Conservation (phyloP, 2,113 vertebrate species). For the Holacanthus passer region DNA sequence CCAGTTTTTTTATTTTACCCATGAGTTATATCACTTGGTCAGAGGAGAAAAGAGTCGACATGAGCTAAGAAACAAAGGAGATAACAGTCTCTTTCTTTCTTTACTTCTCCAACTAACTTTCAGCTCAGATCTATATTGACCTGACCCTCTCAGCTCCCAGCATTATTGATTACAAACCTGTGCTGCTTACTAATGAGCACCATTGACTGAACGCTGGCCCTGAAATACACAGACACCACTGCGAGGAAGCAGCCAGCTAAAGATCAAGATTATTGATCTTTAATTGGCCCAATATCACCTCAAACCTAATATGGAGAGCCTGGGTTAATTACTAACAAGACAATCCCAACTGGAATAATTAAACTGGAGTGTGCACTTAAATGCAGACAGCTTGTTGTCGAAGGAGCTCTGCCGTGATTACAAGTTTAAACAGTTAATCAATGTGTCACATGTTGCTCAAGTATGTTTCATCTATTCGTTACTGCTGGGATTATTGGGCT, state of each 20-base stretch:
- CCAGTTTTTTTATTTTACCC: background rate
- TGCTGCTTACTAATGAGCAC: constrained; percentile 62
- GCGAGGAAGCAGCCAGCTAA: constrained; percentile 47
- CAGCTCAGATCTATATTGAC: constrained; percentile 54
- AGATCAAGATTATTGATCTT: constrained; percentile 70
- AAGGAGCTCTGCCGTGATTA: constrained; percentile 20
- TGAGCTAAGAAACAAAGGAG: background rate
- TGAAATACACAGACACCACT: constrained; percentile 41
- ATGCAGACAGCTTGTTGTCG: constrained; percentile 38
- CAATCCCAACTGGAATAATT: constrained; percentile 57
- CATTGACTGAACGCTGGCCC: constrained; percentile 59
- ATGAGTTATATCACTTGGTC: background rate
- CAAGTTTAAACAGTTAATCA: constrained; percentile 30
- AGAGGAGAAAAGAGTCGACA: constrained; percentile 7
- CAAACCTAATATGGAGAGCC: constrained; percentile 40
- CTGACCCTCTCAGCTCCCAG: constrained; percentile 49
- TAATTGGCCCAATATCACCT: constrained; percentile 71
- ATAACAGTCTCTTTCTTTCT: constrained; percentile 29
- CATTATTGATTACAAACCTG: constrained; percentile 55
- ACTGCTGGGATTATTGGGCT: constrained; percentile 11
- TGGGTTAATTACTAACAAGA: constrained; percentile 72
- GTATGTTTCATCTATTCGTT: constrained; percentile 4
- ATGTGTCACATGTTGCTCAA: constrained; percentile 37
- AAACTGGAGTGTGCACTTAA: constrained; percentile 35
- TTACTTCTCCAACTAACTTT: constrained; percentile 46